Evolutionary conservation across 2,797 vertebrate species (phyloP).

Genomic region (Acridotheres tristis): DNA sequence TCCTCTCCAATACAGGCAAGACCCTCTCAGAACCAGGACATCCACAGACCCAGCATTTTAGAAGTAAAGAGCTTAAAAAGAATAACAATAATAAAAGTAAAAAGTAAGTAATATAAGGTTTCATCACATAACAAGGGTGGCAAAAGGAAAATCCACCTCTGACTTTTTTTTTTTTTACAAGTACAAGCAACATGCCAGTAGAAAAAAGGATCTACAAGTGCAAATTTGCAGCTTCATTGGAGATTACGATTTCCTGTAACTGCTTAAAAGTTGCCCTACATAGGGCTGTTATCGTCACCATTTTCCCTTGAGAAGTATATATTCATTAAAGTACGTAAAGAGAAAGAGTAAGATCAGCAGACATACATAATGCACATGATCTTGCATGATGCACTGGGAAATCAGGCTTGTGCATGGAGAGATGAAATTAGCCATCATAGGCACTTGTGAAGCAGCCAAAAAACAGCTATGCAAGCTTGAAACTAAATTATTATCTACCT

Average conservation of each 20-base stretch:
- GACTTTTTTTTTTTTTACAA: neutral
- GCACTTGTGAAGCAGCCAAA: neutral
- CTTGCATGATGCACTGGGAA: neutral
- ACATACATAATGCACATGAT: neutral
- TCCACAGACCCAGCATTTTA: accelerated
- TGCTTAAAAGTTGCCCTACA: neutral
- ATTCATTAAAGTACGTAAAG: neutral
- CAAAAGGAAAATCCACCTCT: neutral
- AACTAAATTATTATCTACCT: neutral
- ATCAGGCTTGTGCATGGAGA: neutral
- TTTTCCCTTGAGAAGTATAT: neutral
- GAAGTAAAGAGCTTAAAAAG: neutral
- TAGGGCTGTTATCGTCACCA: neutral
- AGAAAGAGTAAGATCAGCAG: neutral
- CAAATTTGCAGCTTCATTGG: neutral
- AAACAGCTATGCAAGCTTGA: neutral
- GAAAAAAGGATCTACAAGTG: neutral
- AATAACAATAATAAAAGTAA: neutral
- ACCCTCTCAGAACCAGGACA: neutral
- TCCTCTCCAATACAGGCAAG: neutral
- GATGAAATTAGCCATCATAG: neutral
- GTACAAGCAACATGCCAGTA: neutral
- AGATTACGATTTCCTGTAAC: neutral
- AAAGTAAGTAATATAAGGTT: neutral
- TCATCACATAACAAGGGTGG: neutral